phyloP scores from a whole-genome alignment of 35 echinoderm and acorn worm species.

The Apostichopus japonicus region DNA sequence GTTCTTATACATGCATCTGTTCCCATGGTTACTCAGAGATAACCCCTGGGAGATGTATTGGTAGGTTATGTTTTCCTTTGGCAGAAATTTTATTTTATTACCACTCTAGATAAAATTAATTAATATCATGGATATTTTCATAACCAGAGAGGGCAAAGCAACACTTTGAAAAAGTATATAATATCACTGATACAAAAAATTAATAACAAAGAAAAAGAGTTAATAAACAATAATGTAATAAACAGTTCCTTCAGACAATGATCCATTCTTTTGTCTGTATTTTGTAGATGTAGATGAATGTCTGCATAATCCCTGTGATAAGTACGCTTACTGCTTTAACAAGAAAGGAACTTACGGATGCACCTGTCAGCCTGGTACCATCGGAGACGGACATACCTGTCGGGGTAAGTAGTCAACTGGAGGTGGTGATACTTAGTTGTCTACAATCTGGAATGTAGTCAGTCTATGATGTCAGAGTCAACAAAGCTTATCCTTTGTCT shows the following conservation, averaged over 20 bases:
- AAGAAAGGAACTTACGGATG: neutral
- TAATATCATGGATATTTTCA: no score
- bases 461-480: no score
- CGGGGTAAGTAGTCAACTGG: neutral
- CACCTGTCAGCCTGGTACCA: slow-evolving; percentile 5
- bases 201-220: no score
- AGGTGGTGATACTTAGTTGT: no score
- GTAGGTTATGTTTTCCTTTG: neutral
- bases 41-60: neutral
- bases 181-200: no score
- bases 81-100: neutral
- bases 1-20: slow-evolving; percentile 42
- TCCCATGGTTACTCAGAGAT: slow-evolving; percentile 5
- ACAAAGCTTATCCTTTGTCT: no score
- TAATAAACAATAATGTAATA: no score
- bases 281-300: slow-evolving; percentile 11
- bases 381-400: slow-evolving; percentile 7
- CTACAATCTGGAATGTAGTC: no score
- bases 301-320: slow-evolving; percentile 23
- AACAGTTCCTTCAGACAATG: no score
- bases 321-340: slow-evolving; percentile 4
- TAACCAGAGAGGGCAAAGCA: no score
- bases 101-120: no score
- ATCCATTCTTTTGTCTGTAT: neutral
- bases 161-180: no score